Evolutionary conservation across 2,888 invertebrate species (phyloP).

Genomic region (Eilema depressum): DNA sequence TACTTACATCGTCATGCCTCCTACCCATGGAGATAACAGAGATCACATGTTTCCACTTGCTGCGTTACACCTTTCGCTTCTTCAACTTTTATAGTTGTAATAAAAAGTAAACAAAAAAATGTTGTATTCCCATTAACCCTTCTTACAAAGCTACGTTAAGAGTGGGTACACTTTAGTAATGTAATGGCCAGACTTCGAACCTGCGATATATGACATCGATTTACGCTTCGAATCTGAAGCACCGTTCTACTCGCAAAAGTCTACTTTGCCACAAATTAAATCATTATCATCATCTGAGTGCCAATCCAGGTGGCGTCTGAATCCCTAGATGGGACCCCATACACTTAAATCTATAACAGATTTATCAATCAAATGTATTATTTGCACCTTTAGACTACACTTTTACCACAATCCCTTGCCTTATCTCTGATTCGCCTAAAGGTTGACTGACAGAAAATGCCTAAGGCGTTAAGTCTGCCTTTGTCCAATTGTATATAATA

Average conservation of each 20-base stretch:
- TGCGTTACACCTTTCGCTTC: background rate
- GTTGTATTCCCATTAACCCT: background rate
- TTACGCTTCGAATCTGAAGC: background rate
- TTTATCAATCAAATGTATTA: too few species aligned
- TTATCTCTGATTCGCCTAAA: too few species aligned
- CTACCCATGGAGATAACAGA: background rate
- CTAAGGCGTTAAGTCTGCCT: too few species aligned
- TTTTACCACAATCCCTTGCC: too few species aligned
- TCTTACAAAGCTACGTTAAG: background rate
- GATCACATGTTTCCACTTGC: slow-evolving; percentile 17
- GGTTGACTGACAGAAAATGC: too few species aligned
- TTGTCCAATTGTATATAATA: too few species aligned
- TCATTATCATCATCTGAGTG: too few species aligned
- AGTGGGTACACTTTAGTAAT: background rate
- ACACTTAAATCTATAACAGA: background rate
- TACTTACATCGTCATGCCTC: background rate
- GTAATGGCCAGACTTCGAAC: background rate
- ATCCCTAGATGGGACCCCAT: background rate
- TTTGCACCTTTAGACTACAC: too few species aligned
- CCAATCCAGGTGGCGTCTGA: too few species aligned
- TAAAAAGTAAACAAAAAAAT: too few species aligned
- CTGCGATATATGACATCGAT: too few species aligned
- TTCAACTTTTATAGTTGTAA: background rate
- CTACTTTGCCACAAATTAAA: background rate
- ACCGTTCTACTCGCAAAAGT: too few species aligned